Percentiles rank a stretch among this genome's conserved stretches.
These are phyloP conservation scores for Lagria hirta DNA, from an alignment of 2,888 invertebrate genomes.

Conservation along the genomic window DNA sequence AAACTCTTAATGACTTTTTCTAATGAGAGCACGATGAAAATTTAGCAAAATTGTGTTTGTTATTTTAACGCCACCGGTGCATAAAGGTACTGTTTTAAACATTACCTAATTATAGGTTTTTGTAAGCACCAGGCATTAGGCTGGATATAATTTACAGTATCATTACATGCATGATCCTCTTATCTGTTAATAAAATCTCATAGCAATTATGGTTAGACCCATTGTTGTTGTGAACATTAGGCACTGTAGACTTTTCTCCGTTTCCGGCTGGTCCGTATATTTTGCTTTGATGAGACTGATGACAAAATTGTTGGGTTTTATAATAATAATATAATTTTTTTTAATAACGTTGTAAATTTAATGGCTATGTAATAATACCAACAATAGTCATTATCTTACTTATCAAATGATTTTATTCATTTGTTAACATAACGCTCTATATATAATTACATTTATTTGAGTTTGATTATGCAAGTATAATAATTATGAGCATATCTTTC, in stretches of 20 bases:
- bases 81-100: constrained; percentile 16
- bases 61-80: constrained; percentile 7
- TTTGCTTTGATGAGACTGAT: constrained; percentile 20
- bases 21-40: no score
- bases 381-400: no score
- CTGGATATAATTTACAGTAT: constrained; percentile 45
- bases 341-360: constrained; percentile 6
- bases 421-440: no score
- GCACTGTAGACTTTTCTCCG: constrained; percentile 29
- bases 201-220: constrained; percentile 41
- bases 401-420: no score
- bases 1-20: no score
- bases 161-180: constrained; percentile 51
- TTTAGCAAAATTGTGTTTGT: constrained; percentile 7
- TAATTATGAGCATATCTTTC: no score
- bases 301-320: constrained; percentile 19
- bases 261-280: constrained; percentile 31
- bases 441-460: no score
- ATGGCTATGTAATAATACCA: constrained; percentile 6
- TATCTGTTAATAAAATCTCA: constrained; percentile 48
- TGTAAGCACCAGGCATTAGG: constrained; percentile 42
- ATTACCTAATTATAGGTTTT: constrained; percentile 45
- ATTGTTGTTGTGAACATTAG: constrained; percentile 46
- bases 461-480: no score
- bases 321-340: constrained; percentile 9